Conservation (phyloP, 2,113 vertebrate species). For the Sula dactylatra region DNA sequence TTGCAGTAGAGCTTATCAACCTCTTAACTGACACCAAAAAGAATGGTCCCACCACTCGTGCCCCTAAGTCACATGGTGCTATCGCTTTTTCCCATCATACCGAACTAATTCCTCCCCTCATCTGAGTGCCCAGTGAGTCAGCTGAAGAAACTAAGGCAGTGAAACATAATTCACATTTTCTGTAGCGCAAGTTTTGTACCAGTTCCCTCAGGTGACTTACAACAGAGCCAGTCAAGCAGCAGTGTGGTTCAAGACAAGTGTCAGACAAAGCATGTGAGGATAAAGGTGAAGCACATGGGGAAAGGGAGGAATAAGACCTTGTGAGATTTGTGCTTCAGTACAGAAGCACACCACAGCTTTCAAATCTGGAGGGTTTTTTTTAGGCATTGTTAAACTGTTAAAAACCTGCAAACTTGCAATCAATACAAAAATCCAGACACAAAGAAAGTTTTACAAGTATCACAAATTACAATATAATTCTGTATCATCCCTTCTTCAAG, state of each 20-base stretch:
- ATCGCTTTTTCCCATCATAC: background rate
- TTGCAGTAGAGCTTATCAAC: no score
- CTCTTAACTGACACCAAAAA: background rate
- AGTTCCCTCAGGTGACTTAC: background rate
- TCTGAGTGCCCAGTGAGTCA: background rate
- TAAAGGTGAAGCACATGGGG: background rate
- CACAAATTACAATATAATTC: background rate
- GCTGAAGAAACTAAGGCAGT: background rate
- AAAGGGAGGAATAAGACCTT: background rate
- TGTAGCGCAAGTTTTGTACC: background rate
- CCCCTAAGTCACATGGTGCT: rapidly evolving
- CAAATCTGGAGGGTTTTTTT: rapidly evolving
- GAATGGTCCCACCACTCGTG: background rate
- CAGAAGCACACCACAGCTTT: background rate
- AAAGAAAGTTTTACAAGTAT: background rate
- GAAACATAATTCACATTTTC: background rate
- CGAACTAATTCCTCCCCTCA: background rate
- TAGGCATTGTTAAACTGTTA: background rate
- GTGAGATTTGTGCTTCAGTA: background rate
- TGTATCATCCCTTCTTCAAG: background rate
- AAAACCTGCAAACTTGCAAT: background rate
- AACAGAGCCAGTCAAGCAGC: background rate
- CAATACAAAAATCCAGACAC: background rate
- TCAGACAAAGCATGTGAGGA: background rate
- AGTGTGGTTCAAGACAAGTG: background rate